Percentiles rank a stretch among this genome's conserved stretches.
phyloP scores from a whole-genome alignment of 2,888 invertebrate genomes.

The Aricia artaxerxes region DNA sequence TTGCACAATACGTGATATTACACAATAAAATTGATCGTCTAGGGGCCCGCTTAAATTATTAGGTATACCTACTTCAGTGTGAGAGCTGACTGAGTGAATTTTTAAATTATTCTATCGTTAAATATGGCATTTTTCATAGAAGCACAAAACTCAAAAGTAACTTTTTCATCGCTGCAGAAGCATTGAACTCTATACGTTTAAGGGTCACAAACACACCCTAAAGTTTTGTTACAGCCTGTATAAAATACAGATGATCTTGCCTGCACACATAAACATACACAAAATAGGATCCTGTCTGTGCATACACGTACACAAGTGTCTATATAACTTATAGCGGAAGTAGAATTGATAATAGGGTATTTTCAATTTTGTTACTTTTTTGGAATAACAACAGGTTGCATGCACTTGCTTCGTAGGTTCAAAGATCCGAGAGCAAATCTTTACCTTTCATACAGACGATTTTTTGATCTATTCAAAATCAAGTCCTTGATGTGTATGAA shows the following conservation, averaged over 20 bases:
- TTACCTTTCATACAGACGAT: too few species aligned
- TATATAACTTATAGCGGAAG: not conserved
- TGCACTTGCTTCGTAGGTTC: not conserved
- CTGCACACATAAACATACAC: not conserved
- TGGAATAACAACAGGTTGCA: not conserved
- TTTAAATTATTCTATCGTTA: too few species aligned
- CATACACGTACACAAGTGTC: not conserved
- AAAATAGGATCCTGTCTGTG: not conserved
- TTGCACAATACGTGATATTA: too few species aligned
- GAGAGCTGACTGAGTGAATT: too few species aligned
- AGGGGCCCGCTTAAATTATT: too few species aligned
- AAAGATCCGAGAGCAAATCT: not conserved
- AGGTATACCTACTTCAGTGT: too few species aligned
- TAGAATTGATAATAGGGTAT: constrained; percentile 12
- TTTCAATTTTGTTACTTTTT: constrained; percentile 1
- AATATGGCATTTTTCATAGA: too few species aligned
- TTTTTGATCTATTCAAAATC: too few species aligned
- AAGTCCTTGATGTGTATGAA: too few species aligned
- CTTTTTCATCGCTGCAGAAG: not conserved
- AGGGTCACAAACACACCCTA: too few species aligned
- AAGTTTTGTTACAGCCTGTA: not conserved
- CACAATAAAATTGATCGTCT: too few species aligned
- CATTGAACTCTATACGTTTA: not conserved
- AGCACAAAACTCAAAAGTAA: too few species aligned
- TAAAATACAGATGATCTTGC: not conserved